Evolutionary conservation across 2,113 vertebrate genomes (phyloP), one percentile per base, ranked within the genome.

Genomic region (Hippopotamus amphibius): DNA sequence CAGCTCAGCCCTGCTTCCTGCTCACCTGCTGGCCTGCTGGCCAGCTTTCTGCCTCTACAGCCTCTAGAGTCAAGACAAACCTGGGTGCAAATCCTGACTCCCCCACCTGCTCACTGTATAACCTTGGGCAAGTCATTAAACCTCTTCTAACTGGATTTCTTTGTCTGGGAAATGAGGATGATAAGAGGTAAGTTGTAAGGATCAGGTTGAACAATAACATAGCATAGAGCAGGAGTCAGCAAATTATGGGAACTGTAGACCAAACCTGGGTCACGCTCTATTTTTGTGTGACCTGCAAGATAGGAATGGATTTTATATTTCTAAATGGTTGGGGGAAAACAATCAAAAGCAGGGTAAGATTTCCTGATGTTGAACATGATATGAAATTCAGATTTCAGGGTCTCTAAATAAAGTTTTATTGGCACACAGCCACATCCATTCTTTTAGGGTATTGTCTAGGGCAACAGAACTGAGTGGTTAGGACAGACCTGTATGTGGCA

Each of bases 291-390:
- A 53, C 24, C 55, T 43, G 7, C 30, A 26, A 92, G 57, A 28
- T 50, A 26, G 76, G 92, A 68, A 63, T 43, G 21, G 37, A 79
- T 83, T 94, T 87, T 50, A 48, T 71, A 59, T 61, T 88, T 94
- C 76, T 63, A 95, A 90, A 53, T 63, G 53, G 28, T 48, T 55
- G 22, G 6, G 3, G 14, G 2, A 3, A 55, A 55, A 19, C 26
- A 68, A 24, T 69, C 57, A 50, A 81, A 76, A 80, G 13, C 48
- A 86, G 57, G 26, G 63, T 17, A n/a, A 12, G 21, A 65, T 28
- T 80, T 91, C n/a, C 65, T 77, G 41, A 69, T 57, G 24, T 33
- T 19, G 30, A 86, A 89, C n/a, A 82, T 26, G 65, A 93, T 63
- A 77, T 7, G 53, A 82, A 90, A 57, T 90, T 93, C 50, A 85